These are phyloP conservation scores for Melanotaenia duboulayi DNA, from an alignment of 2,113 vertebrate genomes.

Conservation along the genomic window DNA sequence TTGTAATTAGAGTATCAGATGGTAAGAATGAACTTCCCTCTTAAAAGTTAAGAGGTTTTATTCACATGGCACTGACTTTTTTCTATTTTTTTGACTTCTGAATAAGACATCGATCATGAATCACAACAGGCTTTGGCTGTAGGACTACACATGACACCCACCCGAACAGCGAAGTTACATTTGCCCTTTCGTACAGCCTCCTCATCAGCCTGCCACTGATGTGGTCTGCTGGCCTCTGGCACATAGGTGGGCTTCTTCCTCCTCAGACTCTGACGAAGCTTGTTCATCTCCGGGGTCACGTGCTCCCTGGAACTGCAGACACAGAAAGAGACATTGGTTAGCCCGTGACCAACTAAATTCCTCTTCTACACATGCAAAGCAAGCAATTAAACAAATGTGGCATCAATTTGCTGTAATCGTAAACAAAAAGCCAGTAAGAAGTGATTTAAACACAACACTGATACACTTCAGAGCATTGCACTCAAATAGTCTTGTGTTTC, in stretches of 20 bases:
- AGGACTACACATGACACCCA: constrained; percentile 64
- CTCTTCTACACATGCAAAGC: background rate
- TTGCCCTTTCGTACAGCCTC: constrained; percentile 92
- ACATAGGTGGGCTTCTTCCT: constrained; percentile 92
- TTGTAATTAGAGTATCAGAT: too few species aligned
- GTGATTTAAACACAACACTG: constrained; percentile 7
- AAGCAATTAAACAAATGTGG: background rate
- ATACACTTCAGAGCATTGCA: constrained; percentile 4
- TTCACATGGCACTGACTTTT: background rate
- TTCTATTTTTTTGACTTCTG: background rate
- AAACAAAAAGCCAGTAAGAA: background rate
- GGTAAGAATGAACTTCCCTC: too few species aligned
- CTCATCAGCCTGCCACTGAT: constrained; percentile 94
- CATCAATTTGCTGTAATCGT: background rate
- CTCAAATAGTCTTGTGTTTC: background rate
- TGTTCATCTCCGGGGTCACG: constrained; percentile 93
- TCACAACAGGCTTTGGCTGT: too few species aligned
- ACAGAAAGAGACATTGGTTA: background rate
- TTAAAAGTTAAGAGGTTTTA: too few species aligned
- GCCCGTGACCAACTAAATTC: background rate
- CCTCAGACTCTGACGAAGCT: constrained; percentile 92
- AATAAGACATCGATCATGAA: background rate
- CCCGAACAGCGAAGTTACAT: constrained; percentile 91
- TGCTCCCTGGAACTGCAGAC: constrained; percentile 79
- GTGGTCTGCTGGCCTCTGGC: constrained; percentile 91